phyloP scores from a whole-genome alignment of 2,888 invertebrate species.

The Parascotia fuliginaria region DNA sequence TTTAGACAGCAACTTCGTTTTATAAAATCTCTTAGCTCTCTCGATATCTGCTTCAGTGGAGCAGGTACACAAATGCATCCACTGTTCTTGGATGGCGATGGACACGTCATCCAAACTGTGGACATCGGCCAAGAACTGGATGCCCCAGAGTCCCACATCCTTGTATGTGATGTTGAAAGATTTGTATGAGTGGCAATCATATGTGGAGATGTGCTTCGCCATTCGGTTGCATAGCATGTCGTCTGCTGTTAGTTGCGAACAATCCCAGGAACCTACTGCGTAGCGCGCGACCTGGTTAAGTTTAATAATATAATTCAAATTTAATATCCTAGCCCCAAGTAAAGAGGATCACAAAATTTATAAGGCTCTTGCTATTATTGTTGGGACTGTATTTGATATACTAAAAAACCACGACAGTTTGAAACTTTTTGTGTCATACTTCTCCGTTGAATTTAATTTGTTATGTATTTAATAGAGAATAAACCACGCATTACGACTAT shows the following conservation, averaged over 20 bases:
- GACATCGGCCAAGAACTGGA: conserved; percentile 92
- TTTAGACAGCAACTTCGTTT: conserved; percentile 95
- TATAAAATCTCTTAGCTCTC: conserved; percentile 94
- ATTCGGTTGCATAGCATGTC: conserved; percentile 93
- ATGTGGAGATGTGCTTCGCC: conserved; percentile 89
- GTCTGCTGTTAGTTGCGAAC: conserved; percentile 93
- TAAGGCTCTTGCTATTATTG: too few species aligned
- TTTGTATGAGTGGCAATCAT: conserved; percentile 95
- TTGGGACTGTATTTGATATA: too few species aligned
- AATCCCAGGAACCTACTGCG: conserved; percentile 95
- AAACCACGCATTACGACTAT: too few species aligned
- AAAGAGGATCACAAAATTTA: too few species aligned
- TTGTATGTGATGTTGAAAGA: conserved; percentile 98
- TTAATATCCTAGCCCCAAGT: too few species aligned
- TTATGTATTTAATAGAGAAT: too few species aligned
- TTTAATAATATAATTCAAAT: too few species aligned
- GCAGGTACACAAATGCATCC: conserved; percentile 93
- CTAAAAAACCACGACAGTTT: too few species aligned
- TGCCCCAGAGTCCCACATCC: conserved; percentile 98
- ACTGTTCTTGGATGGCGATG: conserved; percentile 89
- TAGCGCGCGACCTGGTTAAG: conserved; percentile 88
- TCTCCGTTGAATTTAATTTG: too few species aligned
- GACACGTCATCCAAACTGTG: conserved; percentile 89
- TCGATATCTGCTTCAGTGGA: conserved; percentile 95
- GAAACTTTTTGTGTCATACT: too few species aligned